Conservation (phyloP, 2,888 invertebrate species). For the Atherix ibis region DNA sequence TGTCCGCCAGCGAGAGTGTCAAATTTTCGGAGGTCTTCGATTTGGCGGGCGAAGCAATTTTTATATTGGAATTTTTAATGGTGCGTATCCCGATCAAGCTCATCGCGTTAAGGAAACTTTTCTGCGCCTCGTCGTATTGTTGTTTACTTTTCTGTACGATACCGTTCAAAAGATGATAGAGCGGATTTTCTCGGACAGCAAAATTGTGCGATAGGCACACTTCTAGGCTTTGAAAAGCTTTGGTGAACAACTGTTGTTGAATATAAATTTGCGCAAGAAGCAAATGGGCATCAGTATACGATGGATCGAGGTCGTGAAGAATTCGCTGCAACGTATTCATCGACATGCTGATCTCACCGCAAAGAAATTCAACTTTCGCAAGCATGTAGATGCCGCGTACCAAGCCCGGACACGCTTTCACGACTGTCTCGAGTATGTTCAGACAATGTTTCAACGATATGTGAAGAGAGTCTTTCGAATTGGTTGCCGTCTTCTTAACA, state of each 20-base stretch:
- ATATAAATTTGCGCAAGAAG: constrained; percentile 75
- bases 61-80: constrained; percentile 8
- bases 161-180: constrained; percentile 78
- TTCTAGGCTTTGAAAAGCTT: constrained; percentile 76
- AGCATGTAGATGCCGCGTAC: constrained; percentile 48
- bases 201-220: constrained; percentile 85
- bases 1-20: constrained; percentile 49
- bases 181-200: constrained; percentile 75
- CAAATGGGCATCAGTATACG: constrained; percentile 69
- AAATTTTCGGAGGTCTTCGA: constrained; percentile 11
- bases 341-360: constrained; percentile 60
- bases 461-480: constrained; percentile 34
- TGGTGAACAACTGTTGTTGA: constrained; percentile 48
- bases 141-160: constrained; percentile 62
- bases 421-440: constrained; percentile 52
- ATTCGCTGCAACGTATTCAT: constrained; percentile 55
- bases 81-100: constrained; percentile 39
- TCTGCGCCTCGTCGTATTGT: constrained; percentile 53
- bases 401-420: constrained; percentile 70
- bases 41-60: constrained; percentile 31
- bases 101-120: constrained; percentile 60
- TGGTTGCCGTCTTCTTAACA: constrained; percentile 26
- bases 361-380: constrained; percentile 65
- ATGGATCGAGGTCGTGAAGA: constrained; percentile 56
- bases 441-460: constrained; percentile 42